Percentiles rank a stretch among this genome's conserved stretches.
Evolutionary conservation across 2,113 vertebrate species (phyloP).

Genomic region (Pimephales promelas): DNA sequence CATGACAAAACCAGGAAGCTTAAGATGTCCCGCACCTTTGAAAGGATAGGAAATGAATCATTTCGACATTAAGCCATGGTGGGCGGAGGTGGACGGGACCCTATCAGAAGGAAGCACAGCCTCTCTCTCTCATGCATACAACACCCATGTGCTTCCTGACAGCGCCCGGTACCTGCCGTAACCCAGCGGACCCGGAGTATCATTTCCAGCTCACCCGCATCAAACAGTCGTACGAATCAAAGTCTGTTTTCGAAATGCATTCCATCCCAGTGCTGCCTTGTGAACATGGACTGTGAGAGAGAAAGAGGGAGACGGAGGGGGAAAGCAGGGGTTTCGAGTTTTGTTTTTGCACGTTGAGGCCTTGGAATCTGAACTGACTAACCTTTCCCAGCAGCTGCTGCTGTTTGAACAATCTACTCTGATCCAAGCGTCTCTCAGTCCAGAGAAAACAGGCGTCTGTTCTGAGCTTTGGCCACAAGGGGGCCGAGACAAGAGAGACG

Average conservation of each 20-base stretch:
- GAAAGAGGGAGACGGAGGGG: background rate
- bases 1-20: constrained; percentile 59
- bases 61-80: constrained; percentile 9
- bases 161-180: background rate
- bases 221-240: constrained; percentile 22
- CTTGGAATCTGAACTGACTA: constrained; percentile 56
- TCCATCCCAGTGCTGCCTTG: background rate
- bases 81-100: constrained; percentile 7
- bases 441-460: constrained; percentile 37
- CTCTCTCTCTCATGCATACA: background rate
- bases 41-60: constrained; percentile 53
- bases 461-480: constrained; percentile 13
- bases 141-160: background rate
- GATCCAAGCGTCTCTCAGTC: constrained; percentile 50
- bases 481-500: background rate
- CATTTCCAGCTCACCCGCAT: constrained; percentile 6
- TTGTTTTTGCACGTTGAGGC: constrained; percentile 49
- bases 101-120: constrained; percentile 43
- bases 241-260: constrained; percentile 22
- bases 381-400: constrained; percentile 60
- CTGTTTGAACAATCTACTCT: constrained; percentile 37
- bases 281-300: constrained; percentile 6
- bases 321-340: constrained; percentile 43
- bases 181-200: background rate
- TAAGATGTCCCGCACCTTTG: constrained; percentile 43